Evolutionary conservation across 2,797 vertebrate species (phyloP).

Genomic region (Enteromius paludinosus): DNA sequence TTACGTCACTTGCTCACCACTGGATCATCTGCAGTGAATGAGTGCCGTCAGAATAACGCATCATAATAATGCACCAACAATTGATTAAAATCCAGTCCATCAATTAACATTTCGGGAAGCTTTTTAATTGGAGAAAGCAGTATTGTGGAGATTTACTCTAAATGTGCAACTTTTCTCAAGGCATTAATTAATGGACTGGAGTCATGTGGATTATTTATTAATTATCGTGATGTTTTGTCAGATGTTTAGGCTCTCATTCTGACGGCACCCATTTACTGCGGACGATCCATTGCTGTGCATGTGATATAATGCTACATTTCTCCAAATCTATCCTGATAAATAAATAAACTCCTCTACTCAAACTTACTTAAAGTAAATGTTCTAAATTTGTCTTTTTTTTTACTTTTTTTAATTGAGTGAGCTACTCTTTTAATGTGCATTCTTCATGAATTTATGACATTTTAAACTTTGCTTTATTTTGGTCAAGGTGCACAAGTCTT

Average conservation of each 20-base stretch:
- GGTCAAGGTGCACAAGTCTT: slow-evolving; percentile 84
- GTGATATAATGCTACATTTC: neutral
- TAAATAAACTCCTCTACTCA: neutral
- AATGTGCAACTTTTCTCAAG: too few relatives aligned
- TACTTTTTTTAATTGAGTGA: neutral
- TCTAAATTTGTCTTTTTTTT: too few relatives aligned
- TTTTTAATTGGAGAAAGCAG: neutral
- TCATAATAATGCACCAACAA: neutral
- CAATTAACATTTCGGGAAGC: neutral
- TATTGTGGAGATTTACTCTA: neutral
- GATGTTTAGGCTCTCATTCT: neutral
- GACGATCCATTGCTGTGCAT: neutral
- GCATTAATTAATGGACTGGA: too few relatives aligned
- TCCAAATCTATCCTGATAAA: neutral
- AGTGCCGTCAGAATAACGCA: neutral
- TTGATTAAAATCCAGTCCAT: neutral
- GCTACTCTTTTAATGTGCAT: neutral
- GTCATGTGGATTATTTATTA: too few relatives aligned
- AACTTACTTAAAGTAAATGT: neutral
- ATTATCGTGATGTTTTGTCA: too few relatives aligned
- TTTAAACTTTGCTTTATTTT: neutral
- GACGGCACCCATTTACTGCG: neutral
- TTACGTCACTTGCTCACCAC: neutral
- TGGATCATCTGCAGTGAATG: neutral
- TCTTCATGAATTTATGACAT: neutral